Base-by-base conservation (phyloP, 2,113 vertebrate genomes). In the Muntiacus muntjak region DNA sequence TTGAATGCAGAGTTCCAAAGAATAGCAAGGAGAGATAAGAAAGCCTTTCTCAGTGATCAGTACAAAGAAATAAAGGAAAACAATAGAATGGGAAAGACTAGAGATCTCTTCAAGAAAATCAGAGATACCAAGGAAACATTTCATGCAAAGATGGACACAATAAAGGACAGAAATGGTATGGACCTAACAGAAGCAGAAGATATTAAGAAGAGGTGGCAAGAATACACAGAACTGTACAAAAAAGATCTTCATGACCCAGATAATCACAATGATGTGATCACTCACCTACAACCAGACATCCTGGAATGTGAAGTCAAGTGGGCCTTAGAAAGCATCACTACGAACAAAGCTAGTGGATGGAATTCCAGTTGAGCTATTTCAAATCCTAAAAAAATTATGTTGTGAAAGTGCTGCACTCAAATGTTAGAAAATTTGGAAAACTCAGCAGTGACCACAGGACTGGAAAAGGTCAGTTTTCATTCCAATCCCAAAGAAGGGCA, bases 221-320 rank as follows among this genome's bases (percentile, higher is more conserved):
- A 67, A 67, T 67, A 67, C 8, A 36, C 4, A 67, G 33, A 67
- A 67, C 64, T 10, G 33, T n/a, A 67, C 33, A 36, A 36, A 54
- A 54, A 54, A 67, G 8, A 67, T 36, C 16, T n/a, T 67, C 16
- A 67, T 0, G 0, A n/a, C 1, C 62, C 33, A 67, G 33, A 67
- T 67, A 67, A 54, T 17, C 52, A 54, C 16, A 6, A 54, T 54
- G 52, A 5, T 54, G 16, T 54, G 52, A 54, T 17, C 52, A 54
- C 52, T 1, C 52, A 54, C 52, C 52, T 54, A 54, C 16, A 54
- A 16, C 52, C 52, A 54, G 52, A 54, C 16, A 54, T 54, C 16
- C 52, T 54, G 52, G 6, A 54, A 54, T 54, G 52, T 54, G 52
- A 54, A 16, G 52, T 54, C 52, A 16, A 54, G 52, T 54, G 52